Conservation (phyloP, 2,113 vertebrate species). For the Pterocles gutturalis region DNA sequence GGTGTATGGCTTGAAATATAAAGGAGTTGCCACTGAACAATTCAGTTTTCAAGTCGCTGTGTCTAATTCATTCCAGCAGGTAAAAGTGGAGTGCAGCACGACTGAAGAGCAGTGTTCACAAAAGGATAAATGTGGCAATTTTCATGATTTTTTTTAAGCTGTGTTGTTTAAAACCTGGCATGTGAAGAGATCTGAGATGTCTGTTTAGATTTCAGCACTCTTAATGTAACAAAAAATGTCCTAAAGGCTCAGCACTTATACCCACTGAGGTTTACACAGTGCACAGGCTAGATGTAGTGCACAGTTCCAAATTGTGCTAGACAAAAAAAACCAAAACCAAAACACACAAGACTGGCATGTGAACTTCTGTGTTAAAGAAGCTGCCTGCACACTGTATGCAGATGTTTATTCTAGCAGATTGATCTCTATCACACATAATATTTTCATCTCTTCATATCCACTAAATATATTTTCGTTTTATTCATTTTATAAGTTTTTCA, state of each 20-base stretch:
- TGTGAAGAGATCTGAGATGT: background rate
- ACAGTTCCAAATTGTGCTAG: background rate
- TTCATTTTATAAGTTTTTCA: background rate
- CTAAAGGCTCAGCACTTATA: background rate
- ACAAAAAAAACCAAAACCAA: background rate
- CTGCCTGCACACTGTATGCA: background rate
- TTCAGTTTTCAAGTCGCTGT: background rate
- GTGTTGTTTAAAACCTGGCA: background rate
- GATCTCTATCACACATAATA: background rate
- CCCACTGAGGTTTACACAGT: background rate
- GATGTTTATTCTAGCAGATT: conserved; percentile 15
- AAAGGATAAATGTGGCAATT: background rate
- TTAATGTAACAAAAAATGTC: background rate
- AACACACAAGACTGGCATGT: background rate
- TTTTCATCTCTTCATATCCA: background rate
- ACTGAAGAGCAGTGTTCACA: background rate
- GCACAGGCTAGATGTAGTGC: background rate
- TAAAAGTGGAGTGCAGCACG: background rate
- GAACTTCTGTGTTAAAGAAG: background rate
- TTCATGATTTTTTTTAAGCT: conserved; percentile 1
- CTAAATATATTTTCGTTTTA: background rate
- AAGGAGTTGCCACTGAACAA: background rate
- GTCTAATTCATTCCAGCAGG: background rate
- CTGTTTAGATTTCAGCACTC: conserved; percentile 6
- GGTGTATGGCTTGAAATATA: background rate